These are phyloP conservation scores for Anticlea derivata DNA, from an alignment of 2,888 invertebrate species.

Conservation along the genomic window DNA sequence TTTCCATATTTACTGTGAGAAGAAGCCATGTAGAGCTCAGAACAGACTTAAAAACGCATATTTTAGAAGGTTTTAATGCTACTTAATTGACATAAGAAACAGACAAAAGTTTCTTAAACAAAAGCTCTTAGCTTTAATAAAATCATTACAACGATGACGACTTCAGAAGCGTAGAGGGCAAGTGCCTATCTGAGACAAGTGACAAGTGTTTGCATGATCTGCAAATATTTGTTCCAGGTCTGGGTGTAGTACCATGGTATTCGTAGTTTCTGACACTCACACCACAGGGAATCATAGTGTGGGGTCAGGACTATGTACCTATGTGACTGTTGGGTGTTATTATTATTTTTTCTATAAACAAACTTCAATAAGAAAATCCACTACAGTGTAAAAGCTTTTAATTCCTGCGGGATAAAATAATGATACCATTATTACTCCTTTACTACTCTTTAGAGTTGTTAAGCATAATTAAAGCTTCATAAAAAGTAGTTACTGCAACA, in stretches of 20 bases:
- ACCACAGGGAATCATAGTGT: no score
- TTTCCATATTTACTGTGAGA: conserved; percentile 23
- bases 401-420: conserved; percentile 39
- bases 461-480: conserved; percentile 41
- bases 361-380: background rate
- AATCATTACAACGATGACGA: no score
- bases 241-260: no score
- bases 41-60: background rate
- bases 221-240: no score
- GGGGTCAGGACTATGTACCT: no score
- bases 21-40: conserved; percentile 5
- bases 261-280: no score
- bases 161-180: no score
- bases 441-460: conserved; percentile 43
- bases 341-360: no score
- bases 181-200: no score
- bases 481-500: conserved; percentile 35
- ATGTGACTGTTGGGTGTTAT: no score
- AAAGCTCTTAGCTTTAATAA: conserved; percentile 1
- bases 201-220: no score
- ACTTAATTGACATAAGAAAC: background rate
- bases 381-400: background rate
- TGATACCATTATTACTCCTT: conserved; percentile 40
- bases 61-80: background rate
- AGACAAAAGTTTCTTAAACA: background rate